Conservation (phyloP, 2,797 vertebrate genomes). For the Leptatherina wallacei region DNA sequence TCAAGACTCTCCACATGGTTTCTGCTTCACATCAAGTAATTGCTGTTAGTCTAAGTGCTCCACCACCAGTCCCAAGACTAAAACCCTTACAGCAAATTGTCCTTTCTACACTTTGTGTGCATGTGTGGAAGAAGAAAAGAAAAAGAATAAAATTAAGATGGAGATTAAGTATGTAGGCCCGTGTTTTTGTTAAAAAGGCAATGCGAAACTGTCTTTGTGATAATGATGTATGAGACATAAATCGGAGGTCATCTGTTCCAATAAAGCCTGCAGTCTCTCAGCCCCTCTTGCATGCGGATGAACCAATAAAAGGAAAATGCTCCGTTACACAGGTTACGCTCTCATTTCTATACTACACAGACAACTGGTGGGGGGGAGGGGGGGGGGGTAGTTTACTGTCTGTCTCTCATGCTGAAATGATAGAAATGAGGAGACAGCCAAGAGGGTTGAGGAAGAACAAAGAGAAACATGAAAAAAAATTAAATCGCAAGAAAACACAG, state of each 20-base stretch:
- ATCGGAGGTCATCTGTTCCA: conserved; percentile 75
- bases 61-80: conserved; percentile 48
- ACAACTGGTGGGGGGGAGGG: conserved; percentile 19
- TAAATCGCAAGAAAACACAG: conserved; percentile 33
- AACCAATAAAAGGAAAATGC: conserved; percentile 60
- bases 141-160: conserved; percentile 49
- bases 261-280: conserved; percentile 59
- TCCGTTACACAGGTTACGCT: conserved; percentile 52
- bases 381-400: conserved; percentile 32
- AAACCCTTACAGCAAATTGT: conserved; percentile 54
- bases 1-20: conserved; percentile 54
- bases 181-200: conserved; percentile 54
- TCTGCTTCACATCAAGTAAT: conserved; percentile 69
- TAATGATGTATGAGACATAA: conserved; percentile 76
- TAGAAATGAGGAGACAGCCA: background rate
- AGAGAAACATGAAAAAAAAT: conserved; percentile 23
- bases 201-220: conserved; percentile 58
- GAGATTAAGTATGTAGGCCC: conserved; percentile 36
- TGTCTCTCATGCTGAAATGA: conserved; percentile 33
- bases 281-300: conserved; percentile 66
- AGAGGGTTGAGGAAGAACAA: conserved; percentile 30
- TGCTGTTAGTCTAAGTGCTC: conserved; percentile 77
- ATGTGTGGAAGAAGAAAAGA: conserved; percentile 10
- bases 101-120: conserved; percentile 32
- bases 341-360: conserved; percentile 55